Percentiles rank a stretch among this genome's conserved stretches.
Conservation (phyloP, 1,140 invertebrate genomes). For the Pseudomyrmex concolor region DNA sequence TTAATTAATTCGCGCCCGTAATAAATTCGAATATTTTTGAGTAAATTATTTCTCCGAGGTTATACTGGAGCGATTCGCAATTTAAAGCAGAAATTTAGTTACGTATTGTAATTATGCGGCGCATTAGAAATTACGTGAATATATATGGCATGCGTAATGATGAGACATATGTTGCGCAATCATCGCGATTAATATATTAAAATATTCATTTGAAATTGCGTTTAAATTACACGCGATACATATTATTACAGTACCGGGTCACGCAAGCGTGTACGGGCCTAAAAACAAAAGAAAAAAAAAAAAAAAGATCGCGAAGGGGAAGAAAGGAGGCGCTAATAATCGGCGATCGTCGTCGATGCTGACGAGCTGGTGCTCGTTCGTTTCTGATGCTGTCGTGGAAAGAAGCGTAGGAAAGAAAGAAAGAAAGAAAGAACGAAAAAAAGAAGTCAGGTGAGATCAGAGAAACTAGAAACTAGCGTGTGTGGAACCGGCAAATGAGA, state of each 20-base stretch:
- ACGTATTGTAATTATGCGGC: not conserved
- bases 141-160: not conserved
- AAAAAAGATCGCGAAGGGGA: not conserved
- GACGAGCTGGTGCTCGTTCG: slow-evolving; percentile 11
- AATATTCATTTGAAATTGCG: slow-evolving; percentile 18
- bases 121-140: not conserved
- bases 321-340: slow-evolving; percentile 28
- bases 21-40: not conserved
- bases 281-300: slow-evolving; percentile 1
- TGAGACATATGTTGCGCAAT: not conserved
- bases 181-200: not conserved
- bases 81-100: slow-evolving; percentile 7
- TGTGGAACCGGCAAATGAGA: slow-evolving; percentile 55
- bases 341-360: slow-evolving; percentile 11
- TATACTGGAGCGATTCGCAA: not conserved
- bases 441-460: slow-evolving; percentile 58
- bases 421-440: not conserved
- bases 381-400: not conserved
- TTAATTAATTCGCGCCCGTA: not conserved
- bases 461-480: slow-evolving; percentile 60
- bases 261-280: not conserved
- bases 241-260: too few species aligned
- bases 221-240: too few species aligned
- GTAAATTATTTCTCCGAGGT: not conserved
- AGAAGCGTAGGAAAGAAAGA: not conserved